Conservation (phyloP, 2,888 invertebrate species). For the Beris morrisii region DNA sequence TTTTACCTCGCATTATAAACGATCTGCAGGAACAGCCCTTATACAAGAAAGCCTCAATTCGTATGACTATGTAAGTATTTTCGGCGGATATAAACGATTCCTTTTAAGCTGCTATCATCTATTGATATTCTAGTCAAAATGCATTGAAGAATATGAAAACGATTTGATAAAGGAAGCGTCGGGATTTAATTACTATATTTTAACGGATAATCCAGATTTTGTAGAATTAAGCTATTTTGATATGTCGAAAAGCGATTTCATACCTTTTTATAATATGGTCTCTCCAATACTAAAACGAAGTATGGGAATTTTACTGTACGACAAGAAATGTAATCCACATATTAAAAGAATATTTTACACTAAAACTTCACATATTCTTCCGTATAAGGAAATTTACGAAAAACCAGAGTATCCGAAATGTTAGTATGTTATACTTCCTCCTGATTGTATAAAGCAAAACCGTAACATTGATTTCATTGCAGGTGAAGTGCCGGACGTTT, state of each 20-base stretch:
- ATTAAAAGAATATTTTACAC: neutral
- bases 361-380: neutral
- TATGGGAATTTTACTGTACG: conserved; percentile 22
- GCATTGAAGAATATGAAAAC: too few relatives aligned
- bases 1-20: neutral
- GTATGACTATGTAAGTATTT: conserved; percentile 20
- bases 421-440: conserved; percentile 1
- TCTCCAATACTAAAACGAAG: conserved; percentile 11
- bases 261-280: conserved; percentile 8
- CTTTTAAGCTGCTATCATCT: too few relatives aligned
- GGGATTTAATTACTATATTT: conserved; percentile 5
- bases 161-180: too few relatives aligned
- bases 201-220: conserved; percentile 1
- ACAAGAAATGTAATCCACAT: neutral
- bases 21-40: neutral
- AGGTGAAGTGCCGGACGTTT: too few relatives aligned
- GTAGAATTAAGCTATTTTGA: conserved; percentile 13
- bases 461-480: too few relatives aligned
- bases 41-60: conserved; percentile 7
- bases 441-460: too few relatives aligned
- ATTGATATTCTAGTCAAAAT: too few relatives aligned
- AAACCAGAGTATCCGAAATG: conserved; percentile 17
- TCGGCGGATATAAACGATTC: too few relatives aligned
- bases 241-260: conserved; percentile 8
- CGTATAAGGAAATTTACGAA: neutral